These are phyloP conservation scores for Nannospalax galili DNA, from an alignment of 2,113 vertebrate species.

Conservation along the genomic window DNA sequence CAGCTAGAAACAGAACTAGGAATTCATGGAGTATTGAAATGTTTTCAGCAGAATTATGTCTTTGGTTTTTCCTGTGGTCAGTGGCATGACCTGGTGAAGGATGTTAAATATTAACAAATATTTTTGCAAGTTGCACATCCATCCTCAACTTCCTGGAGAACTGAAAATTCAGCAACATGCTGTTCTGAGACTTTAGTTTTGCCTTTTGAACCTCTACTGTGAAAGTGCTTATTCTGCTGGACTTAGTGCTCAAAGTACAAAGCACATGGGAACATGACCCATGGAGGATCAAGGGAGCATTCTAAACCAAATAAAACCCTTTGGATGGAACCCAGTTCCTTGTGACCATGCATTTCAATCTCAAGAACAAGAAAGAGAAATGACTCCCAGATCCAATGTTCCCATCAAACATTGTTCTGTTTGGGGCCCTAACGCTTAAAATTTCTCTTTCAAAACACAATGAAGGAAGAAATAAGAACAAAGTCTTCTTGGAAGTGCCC, in stretches of 20 bases:
- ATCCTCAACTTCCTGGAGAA: constrained; percentile 25
- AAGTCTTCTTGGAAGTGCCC: not conserved
- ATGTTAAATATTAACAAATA: constrained; percentile 45
- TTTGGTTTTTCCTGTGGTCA: constrained; percentile 7
- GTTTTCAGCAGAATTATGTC: not conserved
- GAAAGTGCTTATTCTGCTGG: not conserved
- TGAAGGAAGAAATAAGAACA: not conserved
- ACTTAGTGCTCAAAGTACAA: not conserved
- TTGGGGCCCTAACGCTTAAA: not conserved
- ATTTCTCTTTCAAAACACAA: not conserved
- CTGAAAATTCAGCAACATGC: not conserved
- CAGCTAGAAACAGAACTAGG: not conserved
- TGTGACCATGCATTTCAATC: not conserved
- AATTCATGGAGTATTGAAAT: not conserved
- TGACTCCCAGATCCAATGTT: not conserved
- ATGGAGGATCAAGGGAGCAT: not conserved
- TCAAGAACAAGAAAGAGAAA: not conserved
- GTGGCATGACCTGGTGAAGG: not conserved
- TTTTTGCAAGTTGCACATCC: not conserved
- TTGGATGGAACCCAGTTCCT: not conserved
- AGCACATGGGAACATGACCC: not conserved
- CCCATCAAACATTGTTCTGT: not conserved
- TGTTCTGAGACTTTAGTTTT: constrained; percentile 12
- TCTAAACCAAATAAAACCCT: not conserved
- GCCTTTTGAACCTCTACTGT: not conserved